Conservation (phyloP, 2,888 invertebrate genomes). For the Eremobia ochroleuca region DNA sequence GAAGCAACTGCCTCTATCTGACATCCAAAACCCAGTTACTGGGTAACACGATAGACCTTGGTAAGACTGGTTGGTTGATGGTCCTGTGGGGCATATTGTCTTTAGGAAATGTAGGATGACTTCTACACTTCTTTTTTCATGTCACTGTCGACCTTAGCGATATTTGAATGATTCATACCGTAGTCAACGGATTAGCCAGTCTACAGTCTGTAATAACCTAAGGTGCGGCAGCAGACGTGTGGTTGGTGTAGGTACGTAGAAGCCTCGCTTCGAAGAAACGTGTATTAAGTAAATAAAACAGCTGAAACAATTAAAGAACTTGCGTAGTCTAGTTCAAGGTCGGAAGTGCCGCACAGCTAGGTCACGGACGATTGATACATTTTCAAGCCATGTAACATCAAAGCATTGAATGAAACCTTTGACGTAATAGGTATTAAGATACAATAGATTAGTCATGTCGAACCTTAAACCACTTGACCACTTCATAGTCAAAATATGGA, state of each 20-base stretch:
- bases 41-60: neutral
- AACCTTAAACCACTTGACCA: too few relatives aligned
- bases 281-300: conserved; percentile 22
- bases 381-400: neutral
- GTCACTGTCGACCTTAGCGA: neutral
- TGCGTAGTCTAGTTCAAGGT: conserved; percentile 39
- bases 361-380: conserved; percentile 30
- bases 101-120: neutral
- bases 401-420: conserved; percentile 7
- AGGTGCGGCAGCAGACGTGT: neutral
- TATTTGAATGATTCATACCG: neutral
- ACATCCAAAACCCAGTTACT: neutral
- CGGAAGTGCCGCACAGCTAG: conserved; percentile 27
- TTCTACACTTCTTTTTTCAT: neutral
- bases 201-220: neutral
- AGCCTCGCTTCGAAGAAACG: conserved; percentile 1
- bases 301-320: conserved; percentile 30
- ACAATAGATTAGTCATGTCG: too few relatives aligned
- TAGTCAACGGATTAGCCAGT: neutral
- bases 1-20: neutral
- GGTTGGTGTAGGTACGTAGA: neutral
- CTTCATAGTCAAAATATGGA: too few relatives aligned
- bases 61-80: neutral
- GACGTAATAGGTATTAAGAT: neutral
- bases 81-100: neutral